Base-by-base conservation (phyloP, 2,888 invertebrate species). In the Vesta saturnalis region DNA sequence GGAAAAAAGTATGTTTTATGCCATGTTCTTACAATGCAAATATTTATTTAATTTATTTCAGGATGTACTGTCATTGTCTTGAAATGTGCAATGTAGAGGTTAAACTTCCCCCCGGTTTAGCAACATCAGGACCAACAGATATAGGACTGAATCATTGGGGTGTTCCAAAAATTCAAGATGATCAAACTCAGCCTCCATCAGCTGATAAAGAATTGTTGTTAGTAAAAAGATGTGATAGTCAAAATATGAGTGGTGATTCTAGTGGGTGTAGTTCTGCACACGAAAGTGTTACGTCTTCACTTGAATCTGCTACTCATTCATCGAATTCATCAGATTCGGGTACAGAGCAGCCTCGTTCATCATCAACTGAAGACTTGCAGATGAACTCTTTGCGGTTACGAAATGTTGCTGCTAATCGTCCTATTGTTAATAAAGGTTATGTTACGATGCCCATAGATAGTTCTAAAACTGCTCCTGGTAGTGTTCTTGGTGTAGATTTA, bases 51-150 rank as follows among this genome's bases (percentile, higher is more conserved):
- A 12, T 43, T 16, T 19, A 12, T 18, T 63, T 56, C 57, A 64
- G 68, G 54, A 63, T 69, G 52, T 67, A 62, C 57, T 66, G 63
- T 23, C 67, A 57, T 56, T 72, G 56, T 56, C 62, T 61, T 46
- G 71, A 71, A 21, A 91, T 91, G 90, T 87, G 87, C 77, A 88
- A 91, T 74, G 89, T 92, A 19, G 89, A 89, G 77, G 88, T 90
- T 12, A 89, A 89, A 74, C 81, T 92, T 70, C 92, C 92, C 18
- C 88, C 88, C 56, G 91, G 91, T 1, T 81, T 92, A 66, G 87
- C 83, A 15, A 76, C 77, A 4, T 74, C 73, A n/a, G 71, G 75
- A 21, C 71, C 72, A 19, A 72, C 72, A 30, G 75, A 78, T 22
- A 72, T 74, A 18, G 70, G 64, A n/a, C 30, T 76, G 14, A 69